These are phyloP conservation scores for Apodemia mormo DNA, from an alignment of 2,888 invertebrate species.

Conservation along the genomic window DNA sequence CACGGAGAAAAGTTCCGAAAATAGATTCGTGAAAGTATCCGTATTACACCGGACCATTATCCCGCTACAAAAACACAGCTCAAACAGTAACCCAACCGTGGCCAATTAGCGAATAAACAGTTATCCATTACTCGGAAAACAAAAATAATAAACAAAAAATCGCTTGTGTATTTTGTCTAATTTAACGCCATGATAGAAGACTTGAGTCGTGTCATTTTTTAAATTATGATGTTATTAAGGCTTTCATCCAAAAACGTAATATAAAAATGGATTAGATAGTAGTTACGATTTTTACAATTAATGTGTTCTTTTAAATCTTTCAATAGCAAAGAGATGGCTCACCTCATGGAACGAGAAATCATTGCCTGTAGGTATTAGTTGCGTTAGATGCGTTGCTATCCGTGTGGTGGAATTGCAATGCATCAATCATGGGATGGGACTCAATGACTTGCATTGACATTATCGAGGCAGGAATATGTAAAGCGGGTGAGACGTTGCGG, in stretches of 20 bases:
- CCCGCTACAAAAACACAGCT: slow-evolving; percentile 7
- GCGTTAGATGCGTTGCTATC: too few species aligned
- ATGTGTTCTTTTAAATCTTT: too few species aligned
- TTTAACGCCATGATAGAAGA: not conserved
- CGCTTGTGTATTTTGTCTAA: not conserved
- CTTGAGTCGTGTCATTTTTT: not conserved
- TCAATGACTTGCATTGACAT: too few species aligned
- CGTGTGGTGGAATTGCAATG: too few species aligned
- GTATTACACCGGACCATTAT: not conserved
- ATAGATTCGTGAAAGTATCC: slow-evolving; percentile 9
- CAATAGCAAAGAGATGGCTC: too few species aligned
- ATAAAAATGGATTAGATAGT: too few species aligned
- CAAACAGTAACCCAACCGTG: slow-evolving; percentile 28
- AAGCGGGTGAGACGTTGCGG: too few species aligned
- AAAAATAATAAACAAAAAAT: slow-evolving; percentile 12
- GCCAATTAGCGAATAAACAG: slow-evolving; percentile 34
- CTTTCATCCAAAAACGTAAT: not conserved
- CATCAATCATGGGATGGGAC: too few species aligned
- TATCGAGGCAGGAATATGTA: too few species aligned
- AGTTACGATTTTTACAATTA: too few species aligned
- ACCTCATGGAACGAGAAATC: too few species aligned
- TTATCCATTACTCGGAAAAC: slow-evolving; percentile 27
- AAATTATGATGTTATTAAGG: not conserved
- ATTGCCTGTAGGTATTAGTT: too few species aligned
- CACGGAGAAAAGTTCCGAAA: not conserved